Conservation (phyloP, 2,113 vertebrate species). For the Okapia johnstoni region DNA sequence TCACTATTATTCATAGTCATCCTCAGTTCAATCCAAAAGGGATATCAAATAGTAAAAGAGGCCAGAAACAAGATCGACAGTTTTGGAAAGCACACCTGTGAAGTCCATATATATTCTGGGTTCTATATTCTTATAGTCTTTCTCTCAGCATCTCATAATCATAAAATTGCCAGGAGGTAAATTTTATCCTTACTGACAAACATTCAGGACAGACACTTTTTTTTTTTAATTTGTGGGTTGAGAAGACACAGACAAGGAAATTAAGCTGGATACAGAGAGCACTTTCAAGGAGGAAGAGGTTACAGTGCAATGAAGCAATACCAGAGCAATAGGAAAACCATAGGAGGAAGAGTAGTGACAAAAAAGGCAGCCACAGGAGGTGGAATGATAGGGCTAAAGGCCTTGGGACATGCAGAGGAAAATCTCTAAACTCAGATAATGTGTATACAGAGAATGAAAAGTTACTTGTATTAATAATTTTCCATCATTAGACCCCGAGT, state of each 20-base stretch:
- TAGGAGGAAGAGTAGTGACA: neutral
- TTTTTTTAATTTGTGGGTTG: neutral
- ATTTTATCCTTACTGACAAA: neutral
- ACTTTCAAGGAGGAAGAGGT: neutral
- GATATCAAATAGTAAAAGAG: neutral
- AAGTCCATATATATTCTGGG: neutral
- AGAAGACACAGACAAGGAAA: neutral
- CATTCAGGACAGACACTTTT: neutral
- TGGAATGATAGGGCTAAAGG: neutral
- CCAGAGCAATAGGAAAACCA: neutral
- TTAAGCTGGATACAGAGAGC: neutral
- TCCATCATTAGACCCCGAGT: accelerated
- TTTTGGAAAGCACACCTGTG: neutral
- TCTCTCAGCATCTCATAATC: neutral
- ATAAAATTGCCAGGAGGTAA: neutral
- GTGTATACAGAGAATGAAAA: neutral
- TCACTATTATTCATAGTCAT: neutral
- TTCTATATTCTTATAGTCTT: neutral
- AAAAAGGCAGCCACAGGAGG: neutral
- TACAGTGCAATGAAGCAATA: neutral
- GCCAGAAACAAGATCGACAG: neutral
- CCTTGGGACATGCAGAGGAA: neutral
- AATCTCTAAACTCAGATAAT: neutral
- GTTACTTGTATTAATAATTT: neutral
- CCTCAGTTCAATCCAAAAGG: neutral